Conservation (phyloP, 2,888 invertebrate species). For the Coelogynopora nodosa region DNA sequence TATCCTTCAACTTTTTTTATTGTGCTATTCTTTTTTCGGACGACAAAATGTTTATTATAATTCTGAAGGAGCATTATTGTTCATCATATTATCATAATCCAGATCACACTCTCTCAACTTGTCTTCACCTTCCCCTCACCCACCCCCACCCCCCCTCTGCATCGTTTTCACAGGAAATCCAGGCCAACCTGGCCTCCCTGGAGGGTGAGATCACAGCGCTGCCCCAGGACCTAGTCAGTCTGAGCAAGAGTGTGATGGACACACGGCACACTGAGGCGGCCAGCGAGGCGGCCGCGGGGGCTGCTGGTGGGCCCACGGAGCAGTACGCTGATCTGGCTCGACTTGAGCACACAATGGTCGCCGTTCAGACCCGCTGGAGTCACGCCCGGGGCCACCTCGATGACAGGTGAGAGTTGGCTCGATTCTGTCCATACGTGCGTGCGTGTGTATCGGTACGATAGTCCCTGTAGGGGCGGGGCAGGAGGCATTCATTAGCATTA, state of each 20-base stretch:
- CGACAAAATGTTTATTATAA: no score
- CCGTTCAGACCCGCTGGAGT: constrained; percentile 11
- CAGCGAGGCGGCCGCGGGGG: background rate
- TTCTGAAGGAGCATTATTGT: no score
- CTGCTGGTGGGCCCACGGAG: background rate
- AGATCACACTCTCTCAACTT: no score
- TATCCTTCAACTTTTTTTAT: no score
- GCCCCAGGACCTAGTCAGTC: background rate
- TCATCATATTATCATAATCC: no score
- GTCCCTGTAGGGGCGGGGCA: no score
- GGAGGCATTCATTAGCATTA: no score
- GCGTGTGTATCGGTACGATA: no score
- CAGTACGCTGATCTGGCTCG: constrained; percentile 15
- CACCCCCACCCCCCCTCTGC: no score
- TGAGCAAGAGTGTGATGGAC: background rate
- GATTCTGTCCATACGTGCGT: no score
- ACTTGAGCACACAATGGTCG: background rate
- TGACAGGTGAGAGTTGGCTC: constrained; percentile 19
- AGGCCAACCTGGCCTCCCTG: background rate
- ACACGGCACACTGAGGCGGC: background rate
- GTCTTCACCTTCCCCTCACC: no score
- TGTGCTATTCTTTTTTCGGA: no score
- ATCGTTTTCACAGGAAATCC: constrained; percentile 13
- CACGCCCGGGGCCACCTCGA: background rate
- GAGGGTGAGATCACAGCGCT: background rate